Conservation (phyloP, 2,113 vertebrate genomes). For the Calyptomena viridis region DNA sequence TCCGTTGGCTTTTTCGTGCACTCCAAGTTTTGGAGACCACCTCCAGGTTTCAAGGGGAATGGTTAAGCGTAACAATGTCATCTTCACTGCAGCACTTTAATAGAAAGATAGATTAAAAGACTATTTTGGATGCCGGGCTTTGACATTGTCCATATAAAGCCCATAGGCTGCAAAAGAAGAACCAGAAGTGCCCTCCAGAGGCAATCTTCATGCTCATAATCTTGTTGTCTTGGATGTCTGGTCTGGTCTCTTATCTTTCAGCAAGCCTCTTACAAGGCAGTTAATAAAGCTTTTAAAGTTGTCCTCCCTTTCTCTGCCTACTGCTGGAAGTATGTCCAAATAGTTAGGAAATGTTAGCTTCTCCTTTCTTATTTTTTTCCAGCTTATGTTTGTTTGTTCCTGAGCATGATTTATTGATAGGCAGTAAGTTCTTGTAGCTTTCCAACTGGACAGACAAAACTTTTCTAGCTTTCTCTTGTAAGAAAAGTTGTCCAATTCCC, state of each 20-base stretch:
- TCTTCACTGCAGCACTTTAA: neutral
- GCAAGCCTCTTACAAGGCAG: neutral
- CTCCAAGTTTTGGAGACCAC: neutral
- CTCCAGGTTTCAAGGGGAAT: neutral
- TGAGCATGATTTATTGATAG: neutral
- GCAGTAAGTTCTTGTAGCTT: neutral
- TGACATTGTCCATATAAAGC: neutral
- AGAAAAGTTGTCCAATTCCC: neutral
- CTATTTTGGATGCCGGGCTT: neutral
- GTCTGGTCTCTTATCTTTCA: neutral
- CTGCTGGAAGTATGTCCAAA: neutral
- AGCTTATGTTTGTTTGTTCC: neutral
- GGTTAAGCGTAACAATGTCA: neutral
- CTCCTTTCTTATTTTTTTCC: neutral
- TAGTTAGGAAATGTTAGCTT: neutral
- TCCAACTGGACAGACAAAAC: neutral
- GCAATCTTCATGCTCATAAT: neutral
- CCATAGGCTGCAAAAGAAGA: neutral
- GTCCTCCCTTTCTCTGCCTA: neutral
- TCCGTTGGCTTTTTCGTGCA: neutral
- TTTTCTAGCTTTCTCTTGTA: neutral
- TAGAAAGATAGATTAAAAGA: neutral
- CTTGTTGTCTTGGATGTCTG: neutral
- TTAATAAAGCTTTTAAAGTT: neutral
- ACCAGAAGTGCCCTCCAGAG: slow-evolving; percentile 19